phyloP scores from a whole-genome alignment of 2,888 invertebrate species.

The Odontothrips loti region DNA sequence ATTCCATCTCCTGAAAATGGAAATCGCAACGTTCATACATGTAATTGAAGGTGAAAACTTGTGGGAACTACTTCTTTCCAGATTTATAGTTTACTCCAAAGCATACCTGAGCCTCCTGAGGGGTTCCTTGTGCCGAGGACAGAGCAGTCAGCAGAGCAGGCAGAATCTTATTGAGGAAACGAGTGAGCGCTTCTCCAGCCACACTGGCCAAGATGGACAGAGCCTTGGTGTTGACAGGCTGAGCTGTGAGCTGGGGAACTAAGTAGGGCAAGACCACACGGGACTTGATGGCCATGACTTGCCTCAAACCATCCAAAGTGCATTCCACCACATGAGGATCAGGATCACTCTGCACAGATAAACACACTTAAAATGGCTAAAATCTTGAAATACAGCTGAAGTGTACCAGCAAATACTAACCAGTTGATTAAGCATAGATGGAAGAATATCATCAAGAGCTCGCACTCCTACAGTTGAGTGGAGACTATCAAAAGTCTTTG shows the following conservation, averaged over 20 bases:
- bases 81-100: neutral
- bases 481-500: slow-evolving; percentile 92
- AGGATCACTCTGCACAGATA: slow-evolving; percentile 59
- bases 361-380: slow-evolving; percentile 26
- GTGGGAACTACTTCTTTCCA: neutral
- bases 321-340: slow-evolving; percentile 78
- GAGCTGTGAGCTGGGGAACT: slow-evolving; percentile 86
- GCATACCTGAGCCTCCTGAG: slow-evolving; percentile 52
- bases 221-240: slow-evolving; percentile 89
- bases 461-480: slow-evolving; percentile 90
- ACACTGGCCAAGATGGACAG: slow-evolving; percentile 90
- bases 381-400: neutral
- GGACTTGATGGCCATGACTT: slow-evolving; percentile 96
- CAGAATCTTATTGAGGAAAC: slow-evolving; percentile 85
- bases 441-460: slow-evolving; percentile 95
- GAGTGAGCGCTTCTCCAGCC: slow-evolving; percentile 86
- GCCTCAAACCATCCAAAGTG: slow-evolving; percentile 90
- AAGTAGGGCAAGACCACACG: slow-evolving; percentile 93
- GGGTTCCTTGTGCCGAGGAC: slow-evolving; percentile 62
- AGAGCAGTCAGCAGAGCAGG: slow-evolving; percentile 81
- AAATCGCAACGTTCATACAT: slow-evolving; percentile 13
- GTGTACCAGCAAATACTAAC: slow-evolving; percentile 44
- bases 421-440: slow-evolving; percentile 77
- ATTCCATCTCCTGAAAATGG: slow-evolving; percentile 67
- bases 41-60: slow-evolving; percentile 28